phyloP scores from a whole-genome alignment of 1,140 invertebrate species.

The Probaryconus sp. region DNA sequence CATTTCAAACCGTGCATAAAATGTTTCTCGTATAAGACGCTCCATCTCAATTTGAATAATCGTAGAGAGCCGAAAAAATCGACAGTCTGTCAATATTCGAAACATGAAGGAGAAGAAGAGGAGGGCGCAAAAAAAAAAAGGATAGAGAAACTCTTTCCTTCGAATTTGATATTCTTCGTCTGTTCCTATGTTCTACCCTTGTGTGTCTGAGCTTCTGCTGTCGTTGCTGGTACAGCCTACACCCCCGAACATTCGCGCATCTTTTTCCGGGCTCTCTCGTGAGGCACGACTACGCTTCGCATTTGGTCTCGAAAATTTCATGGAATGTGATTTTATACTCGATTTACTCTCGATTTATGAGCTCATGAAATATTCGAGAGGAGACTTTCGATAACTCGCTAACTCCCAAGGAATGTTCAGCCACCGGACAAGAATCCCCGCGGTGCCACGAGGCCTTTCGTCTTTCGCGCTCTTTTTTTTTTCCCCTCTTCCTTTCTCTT shows the following conservation, averaged over 20 bases:
- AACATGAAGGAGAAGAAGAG: no score
- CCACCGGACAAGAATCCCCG: constrained; percentile 45
- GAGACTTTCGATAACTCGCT: constrained; percentile 52
- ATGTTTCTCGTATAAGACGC: no score
- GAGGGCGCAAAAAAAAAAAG: no score
- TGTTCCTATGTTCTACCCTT: no score
- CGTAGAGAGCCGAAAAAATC: no score
- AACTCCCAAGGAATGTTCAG: constrained; percentile 50
- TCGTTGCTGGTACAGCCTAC: constrained; percentile 7
- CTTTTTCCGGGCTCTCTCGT: constrained; percentile 15
- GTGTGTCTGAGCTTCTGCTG: no score
- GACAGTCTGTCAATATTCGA: no score
- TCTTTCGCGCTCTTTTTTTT: background rate
- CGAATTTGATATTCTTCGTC: no score
- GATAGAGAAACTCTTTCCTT: no score
- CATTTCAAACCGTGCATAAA: no score
- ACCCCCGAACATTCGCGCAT: background rate
- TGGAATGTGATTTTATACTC: constrained; percentile 60
- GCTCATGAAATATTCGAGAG: constrained; percentile 56
- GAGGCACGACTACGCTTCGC: constrained; percentile 21
- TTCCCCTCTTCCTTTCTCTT: background rate
- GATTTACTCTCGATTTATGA: constrained; percentile 61
- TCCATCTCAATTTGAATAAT: no score
- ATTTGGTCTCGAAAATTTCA: constrained; percentile 53
- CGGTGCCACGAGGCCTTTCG: constrained; percentile 36